Evolutionary conservation across 2,888 invertebrate genomes (phyloP).

Genomic region (Ormyrus pomaceus): DNA sequence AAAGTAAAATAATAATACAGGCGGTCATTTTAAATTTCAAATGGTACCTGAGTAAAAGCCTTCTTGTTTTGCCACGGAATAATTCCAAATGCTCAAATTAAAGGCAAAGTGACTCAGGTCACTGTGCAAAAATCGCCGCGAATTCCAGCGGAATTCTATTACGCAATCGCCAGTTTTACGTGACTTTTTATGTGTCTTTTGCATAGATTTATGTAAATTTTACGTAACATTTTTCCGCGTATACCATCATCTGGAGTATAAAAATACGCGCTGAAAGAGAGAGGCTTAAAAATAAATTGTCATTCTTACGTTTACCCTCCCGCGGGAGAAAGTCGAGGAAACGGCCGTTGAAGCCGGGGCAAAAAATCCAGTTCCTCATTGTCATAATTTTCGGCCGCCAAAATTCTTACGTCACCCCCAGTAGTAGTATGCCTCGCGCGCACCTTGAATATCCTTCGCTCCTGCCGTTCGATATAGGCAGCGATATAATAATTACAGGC

Average conservation of each 20-base stretch:
- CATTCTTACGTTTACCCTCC: background rate
- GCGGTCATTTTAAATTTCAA: no score
- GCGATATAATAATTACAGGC: no score
- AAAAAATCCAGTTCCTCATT: background rate
- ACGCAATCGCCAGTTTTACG: constrained; percentile 29
- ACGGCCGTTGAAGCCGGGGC: constrained; percentile 10
- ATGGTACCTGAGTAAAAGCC: no score
- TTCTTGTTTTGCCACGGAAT: no score
- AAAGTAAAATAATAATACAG: no score
- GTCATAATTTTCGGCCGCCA: no score
- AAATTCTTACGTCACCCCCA: no score
- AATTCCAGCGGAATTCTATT: constrained; percentile 25
- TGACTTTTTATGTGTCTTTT: constrained; percentile 32
- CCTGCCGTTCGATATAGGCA: no score
- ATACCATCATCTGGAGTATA: background rate
- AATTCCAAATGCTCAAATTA: no score
- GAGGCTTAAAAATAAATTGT: constrained; percentile 36
- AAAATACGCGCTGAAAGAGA: background rate
- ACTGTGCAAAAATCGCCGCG: background rate
- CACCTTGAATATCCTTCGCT: no score
- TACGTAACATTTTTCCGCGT: constrained; percentile 43
- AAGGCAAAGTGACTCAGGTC: background rate
- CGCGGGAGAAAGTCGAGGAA: constrained; percentile 29
- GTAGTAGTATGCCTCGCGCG: no score
- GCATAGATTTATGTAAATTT: constrained; percentile 50